Percentiles rank a stretch among this genome's conserved stretches.
Conservation (phyloP, 2,888 invertebrate genomes). For the Hedychridium roseum region DNA sequence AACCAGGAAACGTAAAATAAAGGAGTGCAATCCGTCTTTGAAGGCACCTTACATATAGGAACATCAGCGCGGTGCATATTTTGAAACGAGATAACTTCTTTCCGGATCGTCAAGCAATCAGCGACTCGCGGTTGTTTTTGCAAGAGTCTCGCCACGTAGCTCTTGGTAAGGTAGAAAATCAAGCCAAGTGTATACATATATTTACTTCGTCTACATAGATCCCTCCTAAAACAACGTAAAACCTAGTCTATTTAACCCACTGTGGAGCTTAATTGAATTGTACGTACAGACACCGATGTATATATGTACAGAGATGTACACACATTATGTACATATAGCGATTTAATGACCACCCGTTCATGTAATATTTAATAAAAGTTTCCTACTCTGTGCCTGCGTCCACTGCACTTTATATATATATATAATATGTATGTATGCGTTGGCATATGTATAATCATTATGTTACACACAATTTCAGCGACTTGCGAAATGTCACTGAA, state of each 20-base stretch:
- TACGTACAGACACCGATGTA: slow-evolving; percentile 47
- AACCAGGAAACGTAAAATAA: too few relatives aligned
- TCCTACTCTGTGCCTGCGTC: slow-evolving; percentile 27
- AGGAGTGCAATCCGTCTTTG: slow-evolving; percentile 14
- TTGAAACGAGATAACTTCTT: slow-evolving; percentile 7
- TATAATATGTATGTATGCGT: slow-evolving; percentile 34
- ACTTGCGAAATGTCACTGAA: slow-evolving; percentile 30
- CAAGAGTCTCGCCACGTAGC: slow-evolving; percentile 51
- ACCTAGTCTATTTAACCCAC: slow-evolving; percentile 45
- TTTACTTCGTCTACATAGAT: slow-evolving; percentile 38
- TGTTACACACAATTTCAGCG: slow-evolving; percentile 32
- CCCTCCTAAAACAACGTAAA: slow-evolving; percentile 52
- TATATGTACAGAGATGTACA: slow-evolving; percentile 56
- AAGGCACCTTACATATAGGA: slow-evolving; percentile 40
- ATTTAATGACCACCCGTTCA: slow-evolving; percentile 37
- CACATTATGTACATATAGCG: slow-evolving; percentile 49
- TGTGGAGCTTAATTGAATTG: slow-evolving; percentile 40
- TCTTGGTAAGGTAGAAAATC: slow-evolving; percentile 49
- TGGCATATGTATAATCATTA: slow-evolving; percentile 33
- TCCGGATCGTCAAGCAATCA: slow-evolving; percentile 9
- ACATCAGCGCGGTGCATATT: slow-evolving; percentile 25
- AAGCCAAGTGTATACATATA: slow-evolving; percentile 46
- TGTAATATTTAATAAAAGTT: slow-evolving; percentile 31
- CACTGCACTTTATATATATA: slow-evolving; percentile 34
- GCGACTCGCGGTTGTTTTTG: slow-evolving; percentile 38